Evolutionary conservation across 2,888 invertebrate species (phyloP), one percentile per base, ranked within the genome.

Genomic region (Melanchra persicariae): DNA sequence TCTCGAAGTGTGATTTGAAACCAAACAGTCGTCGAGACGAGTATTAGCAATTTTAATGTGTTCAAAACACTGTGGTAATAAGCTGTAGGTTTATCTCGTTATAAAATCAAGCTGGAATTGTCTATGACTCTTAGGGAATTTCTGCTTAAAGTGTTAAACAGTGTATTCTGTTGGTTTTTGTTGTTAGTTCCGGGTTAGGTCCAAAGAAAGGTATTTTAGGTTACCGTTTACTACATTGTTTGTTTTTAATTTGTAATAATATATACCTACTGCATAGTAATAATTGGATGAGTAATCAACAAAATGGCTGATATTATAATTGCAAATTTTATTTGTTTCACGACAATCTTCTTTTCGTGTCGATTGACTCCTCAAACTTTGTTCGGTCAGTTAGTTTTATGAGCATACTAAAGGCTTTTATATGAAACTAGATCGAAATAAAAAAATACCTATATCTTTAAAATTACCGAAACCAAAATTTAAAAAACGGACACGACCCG

Each of bases 31-130:
- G 80, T 77, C 80, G 76, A 82, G 84, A 87, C 80, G 76, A 83
- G 74, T 78, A 88, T 88, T 88, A 87, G 86, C 87, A 90, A 87
- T 87, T 88, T 86, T 87, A 89, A 90, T 89, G 79, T 83, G 84
- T 81, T 87, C 82, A 82, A 89, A 88, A 88, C 87, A 86, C 82
- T 86, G 84, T 80, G 85, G 82, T 85, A 83, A 85, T 81, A 85
- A 80, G 77, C 67, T 66, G 77, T 80, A 72, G 74, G 75, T 79
- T 79, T 85, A 87, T 86, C 87, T 83, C 59, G 62, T 73, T 81
- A 82, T 83, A 75, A 78, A 84, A 89, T 89, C 86, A 60, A 70
- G 62, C 62, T 74, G 51, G 75, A 78, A 85, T 83, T 83, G 77
- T 84, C 66, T 75, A 58, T 75, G 75, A 66, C 52, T 52, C 51